A percentile compares a stretch with the other conserved stretches of the same genome.
phyloP scores from a whole-genome alignment of 1,140 invertebrate species.

The Anastrepha ludens region DNA sequence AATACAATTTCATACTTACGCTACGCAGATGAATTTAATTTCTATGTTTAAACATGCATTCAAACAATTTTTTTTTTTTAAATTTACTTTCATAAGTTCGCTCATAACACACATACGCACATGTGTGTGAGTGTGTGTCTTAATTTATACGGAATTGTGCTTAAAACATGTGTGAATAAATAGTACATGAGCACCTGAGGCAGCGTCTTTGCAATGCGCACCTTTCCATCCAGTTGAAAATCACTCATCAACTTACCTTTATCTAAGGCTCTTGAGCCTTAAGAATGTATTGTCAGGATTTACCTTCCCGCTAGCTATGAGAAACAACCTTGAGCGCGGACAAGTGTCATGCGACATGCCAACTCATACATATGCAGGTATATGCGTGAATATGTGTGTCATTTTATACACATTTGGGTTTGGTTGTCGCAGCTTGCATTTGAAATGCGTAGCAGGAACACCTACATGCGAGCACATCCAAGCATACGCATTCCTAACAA shows the following conservation, averaged over 20 bases:
- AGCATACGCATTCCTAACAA: too few relatives aligned
- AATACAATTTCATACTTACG: too few relatives aligned
- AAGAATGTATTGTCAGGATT: slow-evolving; percentile 18
- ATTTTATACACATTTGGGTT: background rate
- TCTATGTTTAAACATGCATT: too few relatives aligned
- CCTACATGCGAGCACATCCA: background rate
- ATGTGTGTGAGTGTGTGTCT: background rate
- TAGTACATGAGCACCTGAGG: background rate
- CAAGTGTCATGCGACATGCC: slow-evolving; percentile 19
- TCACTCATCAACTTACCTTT: background rate
- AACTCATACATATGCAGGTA: background rate
- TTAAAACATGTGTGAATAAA: background rate
- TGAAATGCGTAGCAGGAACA: background rate
- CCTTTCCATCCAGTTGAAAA: background rate
- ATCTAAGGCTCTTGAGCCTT: slow-evolving; percentile 9
- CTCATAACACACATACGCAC: background rate
- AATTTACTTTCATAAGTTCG: background rate
- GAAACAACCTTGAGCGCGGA: slow-evolving; percentile 21
- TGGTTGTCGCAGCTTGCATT: background rate
- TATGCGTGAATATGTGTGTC: background rate
- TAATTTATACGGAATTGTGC: background rate
- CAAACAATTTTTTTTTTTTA: background rate
- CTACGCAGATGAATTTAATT: too few relatives aligned
- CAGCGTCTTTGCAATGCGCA: background rate
- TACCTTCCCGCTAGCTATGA: background rate